Conservation (phyloP, 2,113 vertebrate genomes). For the Puntigrus tetrazona region DNA sequence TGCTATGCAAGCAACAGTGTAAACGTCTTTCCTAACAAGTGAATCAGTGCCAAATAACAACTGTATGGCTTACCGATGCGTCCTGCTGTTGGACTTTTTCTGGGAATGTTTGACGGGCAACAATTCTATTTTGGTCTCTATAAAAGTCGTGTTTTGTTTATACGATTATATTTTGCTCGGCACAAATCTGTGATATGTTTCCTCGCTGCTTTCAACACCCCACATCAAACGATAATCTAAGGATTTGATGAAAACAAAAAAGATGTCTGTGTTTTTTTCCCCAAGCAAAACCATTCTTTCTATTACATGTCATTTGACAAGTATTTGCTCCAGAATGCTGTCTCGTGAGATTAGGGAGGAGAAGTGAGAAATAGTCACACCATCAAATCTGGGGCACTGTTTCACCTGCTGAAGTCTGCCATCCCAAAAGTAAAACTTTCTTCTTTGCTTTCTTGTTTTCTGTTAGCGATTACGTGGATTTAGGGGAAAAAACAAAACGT, state of each 20-base stretch:
- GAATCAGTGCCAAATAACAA: slow-evolving; percentile 42
- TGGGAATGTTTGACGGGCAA: not conserved
- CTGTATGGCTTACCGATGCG: not conserved
- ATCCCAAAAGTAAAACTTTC: slow-evolving; percentile 45
- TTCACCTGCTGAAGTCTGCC: slow-evolving; percentile 44
- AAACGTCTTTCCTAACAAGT: slow-evolving; percentile 62
- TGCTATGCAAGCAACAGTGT: slow-evolving; percentile 66
- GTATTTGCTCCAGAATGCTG: slow-evolving; percentile 33
- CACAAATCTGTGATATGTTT: slow-evolving; percentile 20
- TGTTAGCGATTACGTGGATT: slow-evolving; percentile 28
- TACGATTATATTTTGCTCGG: slow-evolving; percentile 51
- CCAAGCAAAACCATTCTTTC: slow-evolving; percentile 47
- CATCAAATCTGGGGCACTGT: slow-evolving; percentile 52
- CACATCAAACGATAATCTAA: slow-evolving; percentile 46
- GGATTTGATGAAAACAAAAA: slow-evolving; percentile 47
- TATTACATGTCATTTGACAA: slow-evolving; percentile 47
- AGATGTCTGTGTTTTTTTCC: slow-evolving; percentile 44
- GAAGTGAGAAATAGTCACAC: slow-evolving; percentile 53
- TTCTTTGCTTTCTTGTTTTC: slow-evolving; percentile 33
- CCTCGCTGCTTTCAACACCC: slow-evolving; percentile 32
- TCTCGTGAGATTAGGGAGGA: slow-evolving; percentile 37
- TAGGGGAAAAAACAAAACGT: slow-evolving; percentile 24
- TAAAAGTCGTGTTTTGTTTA: not conserved
- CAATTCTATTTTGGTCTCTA: not conserved
- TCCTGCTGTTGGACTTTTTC: not conserved